Conservation (phyloP, 2,113 vertebrate genomes). For the Barnardius zonarius region DNA sequence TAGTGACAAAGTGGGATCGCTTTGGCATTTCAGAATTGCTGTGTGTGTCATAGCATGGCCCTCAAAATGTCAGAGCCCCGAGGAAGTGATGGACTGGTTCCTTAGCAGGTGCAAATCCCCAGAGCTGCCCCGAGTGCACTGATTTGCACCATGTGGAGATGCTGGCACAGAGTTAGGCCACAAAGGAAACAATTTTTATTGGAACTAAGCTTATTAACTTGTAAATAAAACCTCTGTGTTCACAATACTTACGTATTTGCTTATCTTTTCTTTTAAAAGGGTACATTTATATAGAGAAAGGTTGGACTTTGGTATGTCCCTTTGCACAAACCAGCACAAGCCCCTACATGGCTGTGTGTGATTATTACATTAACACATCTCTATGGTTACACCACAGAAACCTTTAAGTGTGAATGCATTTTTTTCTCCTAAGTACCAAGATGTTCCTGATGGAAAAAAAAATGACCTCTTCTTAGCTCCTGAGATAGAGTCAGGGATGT, state of each 20-base stretch:
- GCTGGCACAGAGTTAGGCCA: neutral
- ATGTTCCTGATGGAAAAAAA: slow-evolving; percentile 60
- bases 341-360: slow-evolving; percentile 51
- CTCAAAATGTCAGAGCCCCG: slow-evolving; percentile 37
- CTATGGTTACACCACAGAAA: slow-evolving; percentile 67
- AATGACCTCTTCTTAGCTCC: slow-evolving; percentile 59
- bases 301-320: slow-evolving; percentile 2
- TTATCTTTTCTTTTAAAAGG: neutral
- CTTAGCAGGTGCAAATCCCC: neutral
- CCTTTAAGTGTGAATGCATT: slow-evolving; percentile 65
- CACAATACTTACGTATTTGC: neutral
- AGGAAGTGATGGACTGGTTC: slow-evolving; percentile 6
- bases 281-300: neutral
- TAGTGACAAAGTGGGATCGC: neutral
- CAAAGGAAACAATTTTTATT: neutral
- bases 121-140: neutral
- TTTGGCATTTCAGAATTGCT: slow-evolving; percentile 30
- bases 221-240: neutral
- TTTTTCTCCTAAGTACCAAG: slow-evolving; percentile 63
- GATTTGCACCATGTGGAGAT: neutral
- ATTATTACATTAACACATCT: slow-evolving; percentile 70
- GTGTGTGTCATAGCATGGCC: neutral
- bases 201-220: neutral
- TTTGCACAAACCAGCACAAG: slow-evolving; percentile 45
- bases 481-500: slow-evolving; percentile 57